Conservation (phyloP, 2,888 invertebrate genomes). For the Disparrhopalites patrizii region DNA sequence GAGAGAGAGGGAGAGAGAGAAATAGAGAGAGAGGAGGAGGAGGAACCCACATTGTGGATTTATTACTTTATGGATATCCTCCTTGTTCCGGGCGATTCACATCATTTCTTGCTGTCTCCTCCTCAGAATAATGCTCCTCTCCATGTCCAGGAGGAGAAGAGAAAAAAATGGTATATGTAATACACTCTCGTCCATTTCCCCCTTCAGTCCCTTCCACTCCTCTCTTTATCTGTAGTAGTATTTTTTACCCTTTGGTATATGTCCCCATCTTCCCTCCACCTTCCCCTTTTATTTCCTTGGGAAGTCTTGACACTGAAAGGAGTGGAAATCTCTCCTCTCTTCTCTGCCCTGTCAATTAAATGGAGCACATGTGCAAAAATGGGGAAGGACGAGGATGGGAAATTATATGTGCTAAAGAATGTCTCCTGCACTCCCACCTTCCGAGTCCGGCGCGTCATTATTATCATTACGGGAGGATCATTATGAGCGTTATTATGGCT, state of each 20-base stretch:
- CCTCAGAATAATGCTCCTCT: not conserved
- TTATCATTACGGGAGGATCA: no score
- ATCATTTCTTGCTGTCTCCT: conserved; percentile 18
- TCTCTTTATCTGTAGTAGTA: not conserved
- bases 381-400: no score
- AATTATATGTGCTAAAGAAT: no score
- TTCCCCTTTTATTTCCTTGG: not conserved
- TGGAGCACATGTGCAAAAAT: no score
- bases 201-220: not conserved
- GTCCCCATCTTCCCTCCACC: not conserved
- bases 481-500: no score
- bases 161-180: conserved; percentile 1
- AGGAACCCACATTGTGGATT: conserved; percentile 2
- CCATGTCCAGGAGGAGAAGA: not conserved
- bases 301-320: not conserved
- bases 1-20: conserved; percentile 6
- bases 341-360: no score
- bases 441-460: no score
- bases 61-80: conserved; percentile 23
- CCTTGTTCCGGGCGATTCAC: conserved; percentile 4
- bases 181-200: not conserved
- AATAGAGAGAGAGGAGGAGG: not conserved
- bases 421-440: no score
- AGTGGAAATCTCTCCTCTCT: no score
- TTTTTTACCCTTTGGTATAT: not conserved